Evolutionary conservation across 2,888 invertebrate genomes (phyloP).

Genomic region (Melikaiella ostensackeni): DNA sequence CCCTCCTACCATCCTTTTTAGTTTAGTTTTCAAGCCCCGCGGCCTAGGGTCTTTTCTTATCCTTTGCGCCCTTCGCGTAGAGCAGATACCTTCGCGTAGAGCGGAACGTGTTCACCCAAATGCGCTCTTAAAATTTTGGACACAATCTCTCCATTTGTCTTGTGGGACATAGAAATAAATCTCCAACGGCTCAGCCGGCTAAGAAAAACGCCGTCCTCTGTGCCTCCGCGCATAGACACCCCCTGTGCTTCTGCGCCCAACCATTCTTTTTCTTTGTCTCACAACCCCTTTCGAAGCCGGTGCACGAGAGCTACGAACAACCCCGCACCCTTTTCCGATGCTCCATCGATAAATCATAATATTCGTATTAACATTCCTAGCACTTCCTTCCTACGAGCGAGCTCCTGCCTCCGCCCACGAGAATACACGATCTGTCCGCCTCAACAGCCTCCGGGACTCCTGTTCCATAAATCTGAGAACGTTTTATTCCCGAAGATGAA

Average conservation of each 20-base stretch:
- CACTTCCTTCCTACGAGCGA: conserved; percentile 65
- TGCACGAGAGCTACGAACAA: conserved; percentile 48
- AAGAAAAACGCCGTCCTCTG: conserved; percentile 80
- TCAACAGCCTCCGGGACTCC: conserved; percentile 15
- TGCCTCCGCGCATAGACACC: conserved; percentile 64
- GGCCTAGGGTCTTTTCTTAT: conserved; percentile 50
- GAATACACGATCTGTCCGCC: conserved; percentile 62
- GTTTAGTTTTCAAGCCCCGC: conserved; percentile 56
- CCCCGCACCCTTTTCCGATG: conserved; percentile 62
- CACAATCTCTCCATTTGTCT: conserved; percentile 89
- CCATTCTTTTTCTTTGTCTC: conserved; percentile 67
- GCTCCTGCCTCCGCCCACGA: conserved; percentile 52
- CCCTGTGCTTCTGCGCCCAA: conserved; percentile 55
- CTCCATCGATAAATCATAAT: conserved; percentile 74
- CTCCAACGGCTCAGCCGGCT: conserved; percentile 78
- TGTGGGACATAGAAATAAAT: conserved; percentile 86
- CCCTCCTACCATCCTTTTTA: conserved; percentile 55
- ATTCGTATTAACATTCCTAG: conserved; percentile 75
- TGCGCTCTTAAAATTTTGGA: conserved; percentile 89
- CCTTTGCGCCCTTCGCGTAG: conserved; percentile 52
- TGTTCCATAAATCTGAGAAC: conserved; percentile 15
- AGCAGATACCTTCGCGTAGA: conserved; percentile 77
- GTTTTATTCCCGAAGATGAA: conserved; percentile 7
- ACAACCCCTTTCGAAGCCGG: conserved; percentile 55
- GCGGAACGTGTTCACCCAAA: conserved; percentile 78